phyloP scores from a whole-genome alignment of 2,888 invertebrate genomes.

The Eumerus sabulonum region DNA sequence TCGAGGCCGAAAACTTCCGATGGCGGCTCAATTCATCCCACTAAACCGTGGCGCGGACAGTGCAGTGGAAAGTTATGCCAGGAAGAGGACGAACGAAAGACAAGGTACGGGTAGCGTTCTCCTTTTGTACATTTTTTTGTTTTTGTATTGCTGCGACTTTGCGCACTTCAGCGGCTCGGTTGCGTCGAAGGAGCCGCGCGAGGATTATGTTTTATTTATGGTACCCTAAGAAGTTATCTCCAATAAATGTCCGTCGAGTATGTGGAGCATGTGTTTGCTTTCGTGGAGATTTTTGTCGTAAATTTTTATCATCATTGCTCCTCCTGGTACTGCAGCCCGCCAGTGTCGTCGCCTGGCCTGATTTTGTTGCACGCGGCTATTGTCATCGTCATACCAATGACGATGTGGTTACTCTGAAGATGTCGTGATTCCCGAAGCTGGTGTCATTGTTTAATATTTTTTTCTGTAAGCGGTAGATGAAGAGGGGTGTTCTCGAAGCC shows the following conservation, averaged over 20 bases:
- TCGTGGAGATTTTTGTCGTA: slow-evolving; percentile 78
- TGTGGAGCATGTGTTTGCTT: slow-evolving; percentile 80
- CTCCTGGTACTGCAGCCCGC: slow-evolving; percentile 1
- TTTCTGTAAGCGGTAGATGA: slow-evolving; percentile 56
- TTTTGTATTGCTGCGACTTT: slow-evolving; percentile 20
- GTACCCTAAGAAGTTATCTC: slow-evolving; percentile 79
- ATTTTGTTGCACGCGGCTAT: slow-evolving; percentile 18
- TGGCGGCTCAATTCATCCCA: slow-evolving; percentile 46
- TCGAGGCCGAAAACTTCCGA: slow-evolving; percentile 12
- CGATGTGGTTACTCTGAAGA: slow-evolving; percentile 28
- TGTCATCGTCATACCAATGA: slow-evolving; percentile 26
- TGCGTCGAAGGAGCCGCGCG: slow-evolving; percentile 70
- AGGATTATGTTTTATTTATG: slow-evolving; percentile 80
- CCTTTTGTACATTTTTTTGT: slow-evolving; percentile 53
- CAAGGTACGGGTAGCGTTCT: slow-evolving; percentile 46
- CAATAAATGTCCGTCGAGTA: slow-evolving; percentile 79
- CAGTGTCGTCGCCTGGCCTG: background rate
- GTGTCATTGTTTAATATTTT: slow-evolving; percentile 69
- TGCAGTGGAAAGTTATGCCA: slow-evolving; percentile 63
- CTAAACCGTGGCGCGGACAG: slow-evolving; percentile 20
- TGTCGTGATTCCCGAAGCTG: slow-evolving; percentile 65
- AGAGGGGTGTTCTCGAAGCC: slow-evolving; percentile 17
- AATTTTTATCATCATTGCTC: slow-evolving; percentile 73
- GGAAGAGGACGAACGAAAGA: slow-evolving; percentile 25
- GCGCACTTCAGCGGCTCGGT: slow-evolving; percentile 1